Evolutionary conservation across 2,113 vertebrate genomes (phyloP).

Genomic region (Morphnarchus princeps): DNA sequence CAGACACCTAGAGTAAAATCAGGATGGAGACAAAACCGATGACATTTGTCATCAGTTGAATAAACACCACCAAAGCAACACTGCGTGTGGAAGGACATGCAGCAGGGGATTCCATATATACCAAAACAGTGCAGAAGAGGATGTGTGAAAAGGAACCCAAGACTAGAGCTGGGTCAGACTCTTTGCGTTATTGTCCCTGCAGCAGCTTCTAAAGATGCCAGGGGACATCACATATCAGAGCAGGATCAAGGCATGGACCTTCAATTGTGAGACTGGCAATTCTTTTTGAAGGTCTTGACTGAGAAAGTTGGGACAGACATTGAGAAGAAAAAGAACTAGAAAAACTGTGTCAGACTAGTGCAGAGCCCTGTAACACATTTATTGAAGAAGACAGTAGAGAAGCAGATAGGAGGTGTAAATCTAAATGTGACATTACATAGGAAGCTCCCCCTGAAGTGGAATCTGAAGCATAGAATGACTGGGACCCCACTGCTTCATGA

Average conservation of each 20-base stretch:
- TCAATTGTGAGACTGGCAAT: not conserved
- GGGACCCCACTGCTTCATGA: not conserved
- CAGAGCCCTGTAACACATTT: not conserved
- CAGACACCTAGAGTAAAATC: not conserved
- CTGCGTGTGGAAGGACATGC: not conserved
- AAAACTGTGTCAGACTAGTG: not conserved
- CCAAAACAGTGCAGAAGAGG: not conserved
- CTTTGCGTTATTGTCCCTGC: not conserved
- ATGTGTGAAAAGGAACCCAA: not conserved
- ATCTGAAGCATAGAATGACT: not conserved
- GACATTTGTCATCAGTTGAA: not conserved
- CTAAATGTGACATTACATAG: not conserved
- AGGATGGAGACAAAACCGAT: not conserved
- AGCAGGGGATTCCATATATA: not conserved
- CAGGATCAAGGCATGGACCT: not conserved
- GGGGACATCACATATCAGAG: rapidly evolving
- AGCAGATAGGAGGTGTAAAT: not conserved
- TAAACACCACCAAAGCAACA: not conserved
- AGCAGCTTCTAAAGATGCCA: not conserved
- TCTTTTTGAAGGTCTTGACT: not conserved
- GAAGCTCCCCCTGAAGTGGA: not conserved
- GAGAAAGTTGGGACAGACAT: not conserved
- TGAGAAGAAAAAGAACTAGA: not conserved
- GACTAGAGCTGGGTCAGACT: not conserved
- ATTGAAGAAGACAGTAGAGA: not conserved